These are phyloP conservation scores for Orchestia grillus DNA, from an alignment of 1,140 invertebrate genomes.

Conservation along the genomic window DNA sequence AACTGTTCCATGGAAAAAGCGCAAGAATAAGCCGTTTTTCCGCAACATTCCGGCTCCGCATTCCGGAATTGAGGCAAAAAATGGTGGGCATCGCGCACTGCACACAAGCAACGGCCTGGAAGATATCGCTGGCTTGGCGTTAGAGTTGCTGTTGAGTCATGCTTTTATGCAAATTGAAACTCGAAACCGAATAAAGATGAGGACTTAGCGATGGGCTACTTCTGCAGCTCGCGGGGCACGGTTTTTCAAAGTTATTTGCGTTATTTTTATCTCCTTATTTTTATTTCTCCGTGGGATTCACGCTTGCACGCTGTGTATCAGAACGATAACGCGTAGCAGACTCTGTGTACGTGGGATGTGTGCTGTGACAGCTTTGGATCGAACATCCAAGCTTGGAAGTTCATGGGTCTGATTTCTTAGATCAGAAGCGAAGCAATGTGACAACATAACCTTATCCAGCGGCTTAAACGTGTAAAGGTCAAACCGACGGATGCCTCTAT, in stretches of 20 bases:
- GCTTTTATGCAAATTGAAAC: background rate
- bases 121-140: background rate
- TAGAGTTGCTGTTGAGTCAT: background rate
- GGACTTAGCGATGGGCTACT: background rate
- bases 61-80: background rate
- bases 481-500: too few relatives aligned
- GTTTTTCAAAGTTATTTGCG: background rate
- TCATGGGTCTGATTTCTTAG: too few relatives aligned
- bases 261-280: too few relatives aligned
- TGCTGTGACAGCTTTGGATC: too few relatives aligned
- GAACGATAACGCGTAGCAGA: too few relatives aligned
- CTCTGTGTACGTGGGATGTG: too few relatives aligned
- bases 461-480: too few relatives aligned
- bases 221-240: background rate
- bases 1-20: background rate
- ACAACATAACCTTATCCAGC: too few relatives aligned
- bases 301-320: too few relatives aligned
- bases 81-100: background rate
- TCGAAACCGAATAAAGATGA: background rate
- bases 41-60: background rate
- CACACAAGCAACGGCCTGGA: background rate
- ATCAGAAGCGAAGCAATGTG: too few relatives aligned
- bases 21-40: background rate
- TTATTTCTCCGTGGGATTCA: too few relatives aligned
- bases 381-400: too few relatives aligned